Conservation (phyloP, 2,113 vertebrate species). For the Xiphorhynchus elegans region DNA sequence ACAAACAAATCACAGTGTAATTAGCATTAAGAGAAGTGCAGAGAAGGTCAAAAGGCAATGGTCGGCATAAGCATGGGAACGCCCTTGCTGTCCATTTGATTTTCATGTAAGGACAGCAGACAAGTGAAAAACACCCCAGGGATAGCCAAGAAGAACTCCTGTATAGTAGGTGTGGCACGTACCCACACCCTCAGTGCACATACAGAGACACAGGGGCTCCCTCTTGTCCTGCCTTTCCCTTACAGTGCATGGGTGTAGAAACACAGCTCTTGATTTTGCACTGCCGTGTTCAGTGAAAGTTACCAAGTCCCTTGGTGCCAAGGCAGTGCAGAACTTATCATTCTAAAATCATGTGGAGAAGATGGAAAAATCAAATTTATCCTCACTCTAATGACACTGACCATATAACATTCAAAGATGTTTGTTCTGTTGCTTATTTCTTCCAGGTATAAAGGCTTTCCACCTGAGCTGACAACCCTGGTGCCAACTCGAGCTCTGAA, state of each 20-base stretch:
- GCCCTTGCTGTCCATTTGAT: background rate
- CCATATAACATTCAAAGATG: background rate
- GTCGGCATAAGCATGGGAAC: background rate
- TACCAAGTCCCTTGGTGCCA: background rate
- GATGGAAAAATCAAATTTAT: background rate
- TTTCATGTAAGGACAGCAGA: background rate
- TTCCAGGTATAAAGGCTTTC: background rate
- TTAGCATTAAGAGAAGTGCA: background rate
- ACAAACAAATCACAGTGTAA: background rate
- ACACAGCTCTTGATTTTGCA: background rate
- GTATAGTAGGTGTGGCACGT: background rate
- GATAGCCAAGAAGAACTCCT: background rate
- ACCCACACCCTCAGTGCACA: fast-evolving
- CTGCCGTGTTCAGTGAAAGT: background rate
- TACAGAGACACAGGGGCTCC: background rate
- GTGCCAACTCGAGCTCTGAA: background rate
- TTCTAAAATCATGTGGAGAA: background rate
- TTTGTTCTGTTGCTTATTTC: background rate
- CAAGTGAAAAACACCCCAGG: background rate
- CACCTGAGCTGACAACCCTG: background rate
- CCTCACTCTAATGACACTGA: background rate
- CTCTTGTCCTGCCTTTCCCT: background rate
- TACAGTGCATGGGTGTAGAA: background rate
- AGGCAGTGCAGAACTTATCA: background rate
- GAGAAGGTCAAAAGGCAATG: background rate